Conservation (phyloP, 2,888 invertebrate species). For the Philhelius pedissequus region DNA sequence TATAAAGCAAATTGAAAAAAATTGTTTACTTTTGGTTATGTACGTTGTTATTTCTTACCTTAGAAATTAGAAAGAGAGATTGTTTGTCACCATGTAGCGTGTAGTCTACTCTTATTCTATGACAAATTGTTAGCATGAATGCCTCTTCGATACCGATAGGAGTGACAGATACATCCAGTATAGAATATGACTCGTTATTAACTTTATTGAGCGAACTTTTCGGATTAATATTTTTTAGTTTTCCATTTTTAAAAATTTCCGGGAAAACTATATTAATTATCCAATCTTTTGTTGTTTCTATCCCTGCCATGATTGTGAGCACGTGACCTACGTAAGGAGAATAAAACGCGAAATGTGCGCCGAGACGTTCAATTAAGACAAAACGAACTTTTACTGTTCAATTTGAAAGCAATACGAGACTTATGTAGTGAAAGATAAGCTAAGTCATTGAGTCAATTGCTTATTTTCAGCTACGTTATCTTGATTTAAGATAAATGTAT, state of each 20-base stretch:
- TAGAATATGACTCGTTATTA: conserved; percentile 60
- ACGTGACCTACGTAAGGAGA: not conserved
- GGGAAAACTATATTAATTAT: conserved; percentile 45
- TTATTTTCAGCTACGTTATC: not conserved
- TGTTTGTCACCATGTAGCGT: conserved; percentile 63
- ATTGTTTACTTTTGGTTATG: too few species aligned
- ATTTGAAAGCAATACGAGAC: not conserved
- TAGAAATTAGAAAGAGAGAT: conserved; percentile 71
- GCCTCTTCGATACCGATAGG: conserved; percentile 73
- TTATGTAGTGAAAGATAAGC: conserved; percentile 13
- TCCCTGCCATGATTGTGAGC: not conserved
- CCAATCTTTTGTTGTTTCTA: conserved; percentile 52
- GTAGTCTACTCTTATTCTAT: conserved; percentile 71
- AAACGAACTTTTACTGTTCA: not conserved
- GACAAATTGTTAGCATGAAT: conserved; percentile 75
- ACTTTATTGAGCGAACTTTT: not conserved
- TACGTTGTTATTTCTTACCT: conserved; percentile 75
- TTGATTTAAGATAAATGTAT: not conserved
- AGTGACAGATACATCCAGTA: conserved; percentile 70
- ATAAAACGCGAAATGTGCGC: not conserved
- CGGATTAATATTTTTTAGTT: not conserved
- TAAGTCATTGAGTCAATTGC: not conserved
- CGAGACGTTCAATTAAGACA: not conserved
- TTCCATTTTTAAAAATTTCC: conserved; percentile 43
- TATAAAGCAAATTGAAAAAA: too few species aligned